phyloP scores from a whole-genome alignment of 1,140 invertebrate genomes.

The Pseudomyrmex concolor region DNA sequence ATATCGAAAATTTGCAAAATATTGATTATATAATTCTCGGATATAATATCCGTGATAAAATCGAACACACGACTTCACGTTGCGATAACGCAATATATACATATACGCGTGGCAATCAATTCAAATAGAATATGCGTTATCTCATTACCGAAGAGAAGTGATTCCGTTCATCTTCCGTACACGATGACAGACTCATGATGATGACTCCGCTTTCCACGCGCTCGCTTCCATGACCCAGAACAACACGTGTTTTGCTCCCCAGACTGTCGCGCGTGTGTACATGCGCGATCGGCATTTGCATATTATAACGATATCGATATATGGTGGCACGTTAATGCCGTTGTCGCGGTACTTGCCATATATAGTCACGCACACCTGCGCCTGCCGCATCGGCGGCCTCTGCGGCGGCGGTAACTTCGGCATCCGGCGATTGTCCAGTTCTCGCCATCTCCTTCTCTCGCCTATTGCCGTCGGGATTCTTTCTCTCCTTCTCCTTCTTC shows the following conservation, averaged over 20 bases:
- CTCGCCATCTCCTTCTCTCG: slow-evolving; percentile 30
- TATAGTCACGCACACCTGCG: slow-evolving; percentile 72
- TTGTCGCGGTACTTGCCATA: slow-evolving; percentile 66
- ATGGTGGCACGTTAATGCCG: slow-evolving; percentile 72
- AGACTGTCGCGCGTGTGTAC: neutral
- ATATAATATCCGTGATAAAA: neutral
- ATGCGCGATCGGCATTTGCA: slow-evolving; percentile 62
- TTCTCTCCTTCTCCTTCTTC: neutral
- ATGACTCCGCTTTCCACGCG: slow-evolving; percentile 65
- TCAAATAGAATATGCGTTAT: slow-evolving; percentile 44
- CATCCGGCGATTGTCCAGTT: slow-evolving; percentile 73
- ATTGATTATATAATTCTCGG: no score
- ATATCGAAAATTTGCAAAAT: neutral
- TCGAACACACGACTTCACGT: neutral
- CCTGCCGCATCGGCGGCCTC: slow-evolving; percentile 66
- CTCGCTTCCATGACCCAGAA: slow-evolving; percentile 47
- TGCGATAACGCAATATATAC: neutral
- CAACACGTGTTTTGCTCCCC: slow-evolving; percentile 54
- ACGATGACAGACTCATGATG: slow-evolving; percentile 53
- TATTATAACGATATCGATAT: slow-evolving; percentile 76
- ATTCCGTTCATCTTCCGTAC: neutral
- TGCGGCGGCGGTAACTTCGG: slow-evolving; percentile 58
- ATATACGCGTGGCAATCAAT: neutral
- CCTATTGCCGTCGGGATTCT: slow-evolving; percentile 27
- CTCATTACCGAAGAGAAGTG: neutral